A percentile compares a stretch with the other conserved stretches of the same genome.
phyloP scores from a whole-genome alignment of 2,113 vertebrate species.

The Tretioscincus oriximinensis region DNA sequence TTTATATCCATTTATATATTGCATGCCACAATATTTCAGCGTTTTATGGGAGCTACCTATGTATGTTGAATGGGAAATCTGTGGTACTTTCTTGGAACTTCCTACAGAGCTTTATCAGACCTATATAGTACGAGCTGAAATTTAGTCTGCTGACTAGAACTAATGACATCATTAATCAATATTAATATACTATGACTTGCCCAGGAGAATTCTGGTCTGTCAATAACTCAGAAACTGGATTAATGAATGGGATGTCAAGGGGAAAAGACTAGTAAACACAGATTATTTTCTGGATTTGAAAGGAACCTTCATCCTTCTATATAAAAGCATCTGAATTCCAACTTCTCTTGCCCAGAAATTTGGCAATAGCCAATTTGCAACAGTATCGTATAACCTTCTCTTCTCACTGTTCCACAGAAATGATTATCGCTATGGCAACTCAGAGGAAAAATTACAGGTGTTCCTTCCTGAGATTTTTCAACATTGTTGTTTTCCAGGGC shows the following conservation, averaged over 20 bases:
- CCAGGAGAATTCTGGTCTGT: background rate
- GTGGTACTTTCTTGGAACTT: background rate
- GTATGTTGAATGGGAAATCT: background rate
- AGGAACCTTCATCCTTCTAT: too few relatives aligned
- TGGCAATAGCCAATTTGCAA: conserved; percentile 1
- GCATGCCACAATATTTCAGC: too few relatives aligned
- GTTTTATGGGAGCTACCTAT: background rate
- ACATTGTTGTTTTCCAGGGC: conserved; percentile 32
- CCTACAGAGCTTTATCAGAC: background rate
- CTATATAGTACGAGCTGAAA: background rate
- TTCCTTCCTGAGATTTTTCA: conserved; percentile 41
- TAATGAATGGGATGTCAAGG: background rate
- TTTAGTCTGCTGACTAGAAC: background rate
- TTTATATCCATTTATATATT: too few relatives aligned
- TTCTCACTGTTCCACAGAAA: conserved; percentile 1
- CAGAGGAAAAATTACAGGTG: conserved; percentile 26
- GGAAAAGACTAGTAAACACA: background rate
- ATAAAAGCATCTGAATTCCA: background rate
- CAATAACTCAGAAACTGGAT: background rate
- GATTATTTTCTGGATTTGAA: background rate
- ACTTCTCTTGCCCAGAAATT: background rate
- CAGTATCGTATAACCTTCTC: background rate
- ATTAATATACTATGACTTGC: background rate
- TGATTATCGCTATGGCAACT: conserved; percentile 46
- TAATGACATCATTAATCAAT: background rate